Evolutionary conservation across 2,113 vertebrate species (phyloP).

Genomic region (Notiomystis cincta): DNA sequence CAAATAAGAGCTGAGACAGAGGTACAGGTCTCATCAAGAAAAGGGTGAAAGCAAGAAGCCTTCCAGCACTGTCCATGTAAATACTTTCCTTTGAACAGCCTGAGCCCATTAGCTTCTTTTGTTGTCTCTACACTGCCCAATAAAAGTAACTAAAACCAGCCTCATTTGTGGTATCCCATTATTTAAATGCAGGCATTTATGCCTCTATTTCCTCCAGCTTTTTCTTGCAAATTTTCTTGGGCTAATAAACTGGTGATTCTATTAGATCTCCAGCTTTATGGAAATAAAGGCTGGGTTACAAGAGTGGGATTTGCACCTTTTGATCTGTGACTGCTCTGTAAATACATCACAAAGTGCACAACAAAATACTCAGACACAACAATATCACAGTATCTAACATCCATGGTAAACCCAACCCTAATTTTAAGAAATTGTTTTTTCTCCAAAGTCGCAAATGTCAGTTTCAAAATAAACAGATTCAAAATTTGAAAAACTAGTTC

Average conservation of each 20-base stretch:
- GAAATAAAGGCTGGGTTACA: neutral
- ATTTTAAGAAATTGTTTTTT: neutral
- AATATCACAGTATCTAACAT: neutral
- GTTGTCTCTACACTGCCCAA: neutral
- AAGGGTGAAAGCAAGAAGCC: neutral
- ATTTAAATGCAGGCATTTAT: neutral
- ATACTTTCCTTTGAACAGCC: neutral
- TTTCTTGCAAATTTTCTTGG: neutral
- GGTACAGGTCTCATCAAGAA: neutral
- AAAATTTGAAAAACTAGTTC: neutral
- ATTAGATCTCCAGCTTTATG: neutral
- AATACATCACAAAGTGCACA: neutral
- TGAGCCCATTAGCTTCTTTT: conserved; percentile 2
- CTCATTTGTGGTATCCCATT: neutral
- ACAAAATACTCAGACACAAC: neutral
- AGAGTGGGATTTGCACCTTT: neutral
- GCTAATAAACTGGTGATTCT: neutral
- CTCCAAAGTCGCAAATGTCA: neutral
- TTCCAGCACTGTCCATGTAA: neutral
- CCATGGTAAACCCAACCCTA: neutral
- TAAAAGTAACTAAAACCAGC: conserved; percentile 4
- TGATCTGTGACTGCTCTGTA: neutral
- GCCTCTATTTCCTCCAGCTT: neutral
- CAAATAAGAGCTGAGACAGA: neutral
- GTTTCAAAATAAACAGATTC: neutral